phyloP scores from a whole-genome alignment of 2,797 vertebrate genomes.

The Cygnus olor region DNA sequence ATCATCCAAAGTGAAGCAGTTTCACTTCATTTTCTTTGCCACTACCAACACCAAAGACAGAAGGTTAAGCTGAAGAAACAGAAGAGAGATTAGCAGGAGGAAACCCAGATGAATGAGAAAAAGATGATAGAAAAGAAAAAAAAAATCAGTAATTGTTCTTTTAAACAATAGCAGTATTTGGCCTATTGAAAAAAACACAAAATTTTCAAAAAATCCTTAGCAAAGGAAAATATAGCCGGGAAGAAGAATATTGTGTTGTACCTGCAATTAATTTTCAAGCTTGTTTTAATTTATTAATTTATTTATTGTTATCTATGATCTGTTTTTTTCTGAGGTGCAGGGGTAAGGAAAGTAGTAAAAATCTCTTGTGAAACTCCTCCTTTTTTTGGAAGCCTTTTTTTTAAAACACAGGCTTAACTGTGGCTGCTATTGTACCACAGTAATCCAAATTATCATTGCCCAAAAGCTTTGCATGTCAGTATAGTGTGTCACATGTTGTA shows the following conservation, averaged over 20 bases:
- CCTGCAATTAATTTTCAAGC: neutral
- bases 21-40: neutral
- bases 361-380: neutral
- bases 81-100: neutral
- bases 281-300: neutral
- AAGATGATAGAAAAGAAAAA: neutral
- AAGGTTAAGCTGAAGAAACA: neutral
- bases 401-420: neutral
- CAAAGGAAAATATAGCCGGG: neutral
- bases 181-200: neutral
- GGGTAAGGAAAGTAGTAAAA: neutral
- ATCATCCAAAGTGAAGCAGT: neutral
- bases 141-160: neutral
- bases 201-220: neutral
- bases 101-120: neutral
- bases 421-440: neutral
- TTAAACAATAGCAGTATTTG: neutral
- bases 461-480: neutral
- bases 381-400: neutral
- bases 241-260: neutral
- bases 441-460: too few relatives aligned
- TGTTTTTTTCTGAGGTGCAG: neutral
- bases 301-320: neutral
- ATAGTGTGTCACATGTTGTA: neutral
- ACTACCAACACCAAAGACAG: neutral